Base-by-base conservation (phyloP, 2,113 vertebrate species). In the Istiophorus platypterus region DNA sequence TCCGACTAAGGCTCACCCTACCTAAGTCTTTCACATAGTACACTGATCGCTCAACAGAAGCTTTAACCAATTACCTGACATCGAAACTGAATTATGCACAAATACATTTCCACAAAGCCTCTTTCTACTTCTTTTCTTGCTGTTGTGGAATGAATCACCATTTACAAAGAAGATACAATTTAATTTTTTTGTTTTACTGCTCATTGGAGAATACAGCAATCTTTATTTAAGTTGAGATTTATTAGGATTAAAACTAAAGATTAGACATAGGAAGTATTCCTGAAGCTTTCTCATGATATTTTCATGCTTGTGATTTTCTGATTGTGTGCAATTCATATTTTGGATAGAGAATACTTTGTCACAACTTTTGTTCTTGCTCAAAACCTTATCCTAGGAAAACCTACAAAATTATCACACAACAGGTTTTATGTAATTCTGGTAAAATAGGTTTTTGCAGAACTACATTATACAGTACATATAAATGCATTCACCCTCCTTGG, bases 11-110 rank as follows among this genome's bases (percentile, higher is more conserved):
- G 59, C 66, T 80, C 52, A 3, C n/a, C 68, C 70, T 27, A 27
- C 64, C 52, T 41, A n/a, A 31, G 75, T 64, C 27, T 6, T 64
- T 64, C 68, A 20, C 6, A 7, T 12, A 39, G 81, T 74, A 84
- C 85, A 89, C 78, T 58, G 79, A 92, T 87, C 0, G 20, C 69
- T 63, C n/a, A 7, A 42, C 51, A 81, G 65, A 59, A 15, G 27
- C 63, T 84, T 85, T 29, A 87, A 73, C 52, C 81, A 83, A 83
- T 82, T 82, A 82, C 72, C 72, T 78, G 6, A 80, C 65, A 72
- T 58, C 24, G 81, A 80, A 75, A 51, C 20, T 80, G 77, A 84
- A 49, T 27, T 74, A 80, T 26, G 45, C 29, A 59, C 27, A 37
- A 78, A 81, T 72, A 54, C 45, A 62, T 27, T 75, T 71, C 41